Percentiles rank a stretch among this genome's conserved stretches.
Conservation (phyloP, 2,113 vertebrate genomes). For the Rhinogobius similis region DNA sequence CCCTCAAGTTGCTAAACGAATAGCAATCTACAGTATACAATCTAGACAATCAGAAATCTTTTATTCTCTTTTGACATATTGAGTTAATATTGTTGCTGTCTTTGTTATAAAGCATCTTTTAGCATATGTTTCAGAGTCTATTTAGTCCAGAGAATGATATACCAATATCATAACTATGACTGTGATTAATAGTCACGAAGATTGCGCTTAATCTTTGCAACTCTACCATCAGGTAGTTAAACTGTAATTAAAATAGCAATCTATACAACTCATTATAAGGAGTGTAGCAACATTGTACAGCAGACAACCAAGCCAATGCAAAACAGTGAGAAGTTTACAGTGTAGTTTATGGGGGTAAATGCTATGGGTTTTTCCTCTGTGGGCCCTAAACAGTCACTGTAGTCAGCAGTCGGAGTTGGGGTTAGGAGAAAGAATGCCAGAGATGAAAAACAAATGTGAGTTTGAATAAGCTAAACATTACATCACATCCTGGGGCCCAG, state of each 20-base stretch:
- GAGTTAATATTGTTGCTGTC: too few species aligned
- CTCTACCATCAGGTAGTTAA: background rate
- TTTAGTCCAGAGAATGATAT: too few species aligned
- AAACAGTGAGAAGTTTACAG: background rate
- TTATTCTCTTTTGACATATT: too few species aligned
- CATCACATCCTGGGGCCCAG: background rate
- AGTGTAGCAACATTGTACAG: background rate
- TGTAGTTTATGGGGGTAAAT: background rate
- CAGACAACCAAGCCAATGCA: background rate
- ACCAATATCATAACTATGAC: too few species aligned
- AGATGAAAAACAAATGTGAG: constrained; percentile 30
- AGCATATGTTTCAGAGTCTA: too few species aligned
- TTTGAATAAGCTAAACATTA: constrained; percentile 18
- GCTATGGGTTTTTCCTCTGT: background rate
- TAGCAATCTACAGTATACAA: background rate
- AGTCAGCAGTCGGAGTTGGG: constrained; percentile 5
- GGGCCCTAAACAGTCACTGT: constrained; percentile 14
- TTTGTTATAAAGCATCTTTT: too few species aligned
- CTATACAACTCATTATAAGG: background rate
- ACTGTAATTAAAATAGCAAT: background rate
- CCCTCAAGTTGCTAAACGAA: background rate
- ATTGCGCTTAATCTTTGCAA: too few species aligned
- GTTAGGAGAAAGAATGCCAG: constrained; percentile 21
- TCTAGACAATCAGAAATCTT: too few species aligned
- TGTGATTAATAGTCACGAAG: too few species aligned